Base-by-base conservation (phyloP, 2,888 invertebrate species). In the Aphodius granarius region DNA sequence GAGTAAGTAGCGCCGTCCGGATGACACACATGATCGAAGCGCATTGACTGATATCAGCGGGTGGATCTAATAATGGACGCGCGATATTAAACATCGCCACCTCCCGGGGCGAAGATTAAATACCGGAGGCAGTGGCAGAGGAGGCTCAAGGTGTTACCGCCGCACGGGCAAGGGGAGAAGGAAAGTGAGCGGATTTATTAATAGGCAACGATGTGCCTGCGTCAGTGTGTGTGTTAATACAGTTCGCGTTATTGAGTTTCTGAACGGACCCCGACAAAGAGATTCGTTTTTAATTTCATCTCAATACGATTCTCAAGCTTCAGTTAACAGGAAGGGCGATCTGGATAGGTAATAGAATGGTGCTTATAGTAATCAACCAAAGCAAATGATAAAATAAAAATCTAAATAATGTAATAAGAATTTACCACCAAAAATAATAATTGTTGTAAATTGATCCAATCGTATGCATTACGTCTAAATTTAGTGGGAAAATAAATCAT, bases 1-100 rank as follows among this genome's bases (percentile, higher is more conserved):
- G 43, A 43, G 13, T 43, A 43, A 64, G 43, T 71, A 75, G 77
- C 72, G 78, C 75, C 78, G 76, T n/a, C 73, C 75, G 73, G 75
- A 79, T 79, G 78, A 79, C 78, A 76, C 78, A 79, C 78, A 73
- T 78, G 80, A 78, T 80, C 78, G 79, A 78, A 79, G 78, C 73
- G 78, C 79, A 78, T 79, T 78, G 78, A 79, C 79, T 76, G 76
- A 78, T 78, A 79, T 79, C 79, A 78, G 73, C 79, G 78, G 78
- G 78, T 77, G 76, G 77, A 80, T 79, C 75, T 76, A 80, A 80
- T 80, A 80, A 78, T 78, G 76, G 78, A 75, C 43, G 43, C 43
- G 77, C 78, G 74, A 79, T 79, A 79, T 80, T 79, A 80, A 78
- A 79, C 76, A 75, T 79, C 78, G 78, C 78, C 74, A 20, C 68